Evolutionary conservation across 2,888 invertebrate species (phyloP).

Genomic region (Steinernema scapterisci): DNA sequence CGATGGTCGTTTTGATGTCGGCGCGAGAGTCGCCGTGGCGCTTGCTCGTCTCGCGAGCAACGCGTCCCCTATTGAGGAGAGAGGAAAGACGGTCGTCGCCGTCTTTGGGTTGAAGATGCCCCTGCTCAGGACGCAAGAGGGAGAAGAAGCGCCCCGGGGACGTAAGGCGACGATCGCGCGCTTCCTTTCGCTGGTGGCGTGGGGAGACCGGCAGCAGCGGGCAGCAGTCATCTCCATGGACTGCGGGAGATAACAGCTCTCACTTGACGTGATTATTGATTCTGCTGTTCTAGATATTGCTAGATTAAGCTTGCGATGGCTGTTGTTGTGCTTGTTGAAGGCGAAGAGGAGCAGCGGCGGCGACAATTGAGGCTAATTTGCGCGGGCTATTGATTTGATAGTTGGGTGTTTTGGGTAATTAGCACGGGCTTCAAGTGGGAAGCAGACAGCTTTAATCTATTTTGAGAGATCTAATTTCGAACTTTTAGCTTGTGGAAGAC

Average conservation of each 20-base stretch:
- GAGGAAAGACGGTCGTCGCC: neutral
- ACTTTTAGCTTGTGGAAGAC: too few species aligned
- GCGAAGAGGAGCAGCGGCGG: too few species aligned
- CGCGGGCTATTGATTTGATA: too few species aligned
- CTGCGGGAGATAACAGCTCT: conserved; percentile 13
- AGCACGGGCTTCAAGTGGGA: too few species aligned
- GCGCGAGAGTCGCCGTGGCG: conserved; percentile 5
- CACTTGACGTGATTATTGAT: conserved; percentile 32
- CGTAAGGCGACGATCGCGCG: too few species aligned
- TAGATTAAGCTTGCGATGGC: too few species aligned
- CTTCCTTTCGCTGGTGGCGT: neutral
- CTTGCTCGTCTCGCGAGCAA: neutral
- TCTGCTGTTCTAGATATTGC: neutral
- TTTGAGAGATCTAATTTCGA: too few species aligned
- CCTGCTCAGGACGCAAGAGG: neutral
- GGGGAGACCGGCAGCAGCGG: too few species aligned
- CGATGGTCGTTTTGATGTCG: conserved; percentile 16
- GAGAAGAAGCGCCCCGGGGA: neutral
- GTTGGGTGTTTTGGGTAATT: too few species aligned
- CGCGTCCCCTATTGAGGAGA: neutral
- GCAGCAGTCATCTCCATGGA: neutral
- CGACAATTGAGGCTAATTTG: too few species aligned
- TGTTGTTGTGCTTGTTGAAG: too few species aligned
- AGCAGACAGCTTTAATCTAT: too few species aligned
- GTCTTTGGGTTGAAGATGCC: neutral